Conservation (phyloP, 2,888 invertebrate species). For the Cabera pusaria region DNA sequence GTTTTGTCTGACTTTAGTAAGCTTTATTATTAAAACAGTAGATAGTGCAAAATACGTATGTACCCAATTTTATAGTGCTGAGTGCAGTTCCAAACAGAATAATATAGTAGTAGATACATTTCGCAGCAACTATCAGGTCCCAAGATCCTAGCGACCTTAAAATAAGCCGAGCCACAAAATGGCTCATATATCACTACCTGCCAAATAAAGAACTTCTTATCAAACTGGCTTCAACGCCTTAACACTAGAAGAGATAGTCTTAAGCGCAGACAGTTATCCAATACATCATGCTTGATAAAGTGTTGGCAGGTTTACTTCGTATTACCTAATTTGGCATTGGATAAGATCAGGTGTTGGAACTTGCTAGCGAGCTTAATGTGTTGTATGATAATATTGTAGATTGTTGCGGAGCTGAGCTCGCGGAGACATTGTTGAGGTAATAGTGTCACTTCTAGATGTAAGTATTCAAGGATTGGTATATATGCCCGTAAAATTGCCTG, state of each 20-base stretch:
- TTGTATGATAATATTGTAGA: constrained; percentile 7
- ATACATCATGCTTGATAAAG: constrained; percentile 18
- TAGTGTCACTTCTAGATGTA: too few relatives aligned
- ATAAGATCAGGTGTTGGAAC: constrained; percentile 13
- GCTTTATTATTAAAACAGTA: too few relatives aligned
- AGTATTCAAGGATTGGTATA: too few relatives aligned
- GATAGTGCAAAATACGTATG: too few relatives aligned
- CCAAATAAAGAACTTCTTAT: constrained; percentile 18
- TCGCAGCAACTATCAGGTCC: too few relatives aligned
- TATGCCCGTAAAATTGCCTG: too few relatives aligned
- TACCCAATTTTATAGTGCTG: too few relatives aligned
- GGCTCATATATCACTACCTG: constrained; percentile 12
- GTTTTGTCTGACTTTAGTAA: too few relatives aligned
- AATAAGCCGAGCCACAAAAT: constrained; percentile 31
- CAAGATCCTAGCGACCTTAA: constrained; percentile 5
- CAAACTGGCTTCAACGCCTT: constrained; percentile 3
- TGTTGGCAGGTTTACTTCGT: constrained; percentile 18
- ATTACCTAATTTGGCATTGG: constrained; percentile 21
- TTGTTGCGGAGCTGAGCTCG: too few relatives aligned
- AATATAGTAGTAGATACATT: too few relatives aligned
- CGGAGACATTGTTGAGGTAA: too few relatives aligned
- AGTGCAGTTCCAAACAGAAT: too few relatives aligned
- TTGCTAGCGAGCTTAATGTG: constrained; percentile 12
- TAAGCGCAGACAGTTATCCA: constrained; percentile 4
- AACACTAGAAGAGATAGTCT: constrained; percentile 11